Conservation (phyloP, 2,113 vertebrate genomes). For the Numida meleagris region DNA sequence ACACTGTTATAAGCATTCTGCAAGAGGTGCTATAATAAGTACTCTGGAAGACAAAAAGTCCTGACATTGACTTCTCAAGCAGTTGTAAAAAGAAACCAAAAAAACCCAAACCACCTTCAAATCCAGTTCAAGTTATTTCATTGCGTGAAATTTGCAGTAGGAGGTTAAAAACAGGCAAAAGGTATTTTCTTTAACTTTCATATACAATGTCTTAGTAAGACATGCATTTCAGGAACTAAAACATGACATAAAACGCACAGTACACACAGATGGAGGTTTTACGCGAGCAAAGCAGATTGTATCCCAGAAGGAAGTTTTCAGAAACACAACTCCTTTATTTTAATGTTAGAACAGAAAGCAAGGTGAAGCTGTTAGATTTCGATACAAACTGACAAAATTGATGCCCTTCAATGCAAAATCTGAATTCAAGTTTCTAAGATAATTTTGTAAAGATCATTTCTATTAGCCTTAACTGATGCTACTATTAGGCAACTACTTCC, state of each 20-base stretch:
- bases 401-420: neutral
- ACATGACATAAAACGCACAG: fast-evolving
- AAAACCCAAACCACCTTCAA: neutral
- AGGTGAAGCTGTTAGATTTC: neutral
- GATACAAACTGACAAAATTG: neutral
- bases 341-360: neutral
- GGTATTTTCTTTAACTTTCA: neutral
- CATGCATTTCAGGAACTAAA: neutral
- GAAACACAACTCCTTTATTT: neutral
- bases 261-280: neutral
- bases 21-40: neutral
- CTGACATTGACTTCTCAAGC: neutral
- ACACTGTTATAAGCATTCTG: neutral
- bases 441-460: neutral
- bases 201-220: neutral
- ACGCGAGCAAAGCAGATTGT: neutral
- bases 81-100: neutral
- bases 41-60: neutral
- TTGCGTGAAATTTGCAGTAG: neutral
- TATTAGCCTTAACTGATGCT: neutral
- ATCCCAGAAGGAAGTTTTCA: neutral
- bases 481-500: neutral
- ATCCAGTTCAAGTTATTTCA: neutral
- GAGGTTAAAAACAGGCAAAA: neutral
- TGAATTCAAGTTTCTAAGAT: neutral